These are phyloP conservation scores for Drosophila leontia DNA, from an alignment of 1,140 invertebrate genomes.

Conservation along the genomic window DNA sequence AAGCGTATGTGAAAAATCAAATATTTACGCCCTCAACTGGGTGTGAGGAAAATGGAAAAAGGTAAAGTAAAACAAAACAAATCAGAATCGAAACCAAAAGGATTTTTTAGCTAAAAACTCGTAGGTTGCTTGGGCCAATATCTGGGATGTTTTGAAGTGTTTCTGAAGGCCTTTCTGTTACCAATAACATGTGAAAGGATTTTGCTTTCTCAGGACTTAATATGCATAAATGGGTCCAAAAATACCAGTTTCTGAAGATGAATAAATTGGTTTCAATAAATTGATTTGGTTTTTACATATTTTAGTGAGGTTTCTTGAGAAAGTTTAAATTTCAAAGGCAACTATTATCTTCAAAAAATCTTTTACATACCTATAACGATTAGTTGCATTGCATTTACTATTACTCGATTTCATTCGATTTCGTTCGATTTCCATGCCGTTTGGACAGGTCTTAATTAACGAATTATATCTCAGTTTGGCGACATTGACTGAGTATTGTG, in stretches of 20 bases:
- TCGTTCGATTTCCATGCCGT: neutral
- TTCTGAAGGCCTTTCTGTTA: constrained; percentile 19
- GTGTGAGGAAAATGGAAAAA: constrained; percentile 42
- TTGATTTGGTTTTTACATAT: neutral
- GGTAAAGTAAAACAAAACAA: constrained; percentile 22
- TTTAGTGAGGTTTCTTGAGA: neutral
- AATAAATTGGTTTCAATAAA: neutral
- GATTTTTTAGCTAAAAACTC: constrained; percentile 25
- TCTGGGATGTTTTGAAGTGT: constrained; percentile 9
- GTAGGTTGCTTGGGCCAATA: constrained; percentile 1
- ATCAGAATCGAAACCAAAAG: constrained; percentile 36
- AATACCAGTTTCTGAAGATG: neutral
- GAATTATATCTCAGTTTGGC: constrained; percentile 32
- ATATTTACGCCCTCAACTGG: constrained; percentile 64
- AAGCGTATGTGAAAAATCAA: constrained; percentile 53
- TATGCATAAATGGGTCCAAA: constrained; percentile 16
- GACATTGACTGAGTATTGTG: constrained; percentile 59
- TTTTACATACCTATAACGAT: neutral
- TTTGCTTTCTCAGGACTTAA: constrained; percentile 47
- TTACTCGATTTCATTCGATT: too few relatives aligned
- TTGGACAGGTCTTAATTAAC: constrained; percentile 26
- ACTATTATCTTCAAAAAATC: neutral
- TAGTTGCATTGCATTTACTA: too few relatives aligned
- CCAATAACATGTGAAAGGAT: constrained; percentile 46
- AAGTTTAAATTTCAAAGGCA: too few relatives aligned